phyloP scores from a whole-genome alignment of 2,888 invertebrate species.

The Heliconius ethilla region DNA sequence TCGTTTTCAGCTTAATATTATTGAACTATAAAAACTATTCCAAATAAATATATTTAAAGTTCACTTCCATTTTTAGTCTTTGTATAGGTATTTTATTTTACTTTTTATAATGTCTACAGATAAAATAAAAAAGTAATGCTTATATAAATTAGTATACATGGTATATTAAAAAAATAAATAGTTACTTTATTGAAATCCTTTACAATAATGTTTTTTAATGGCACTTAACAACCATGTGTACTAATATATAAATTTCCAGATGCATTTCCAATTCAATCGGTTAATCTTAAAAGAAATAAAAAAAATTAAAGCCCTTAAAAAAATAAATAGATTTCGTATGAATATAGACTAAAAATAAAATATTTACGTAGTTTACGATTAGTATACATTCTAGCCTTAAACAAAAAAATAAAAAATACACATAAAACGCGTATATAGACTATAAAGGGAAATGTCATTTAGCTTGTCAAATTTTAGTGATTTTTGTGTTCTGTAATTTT shows the following conservation, averaged over 20 bases:
- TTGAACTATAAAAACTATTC: conserved; percentile 1
- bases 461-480: background rate
- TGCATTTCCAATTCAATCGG: background rate
- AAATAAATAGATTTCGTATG: background rate
- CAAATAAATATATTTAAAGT: background rate
- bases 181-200: background rate
- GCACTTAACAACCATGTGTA: conserved; percentile 2
- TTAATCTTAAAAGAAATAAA: conserved; percentile 10
- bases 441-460: background rate
- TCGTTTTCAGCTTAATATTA: background rate
- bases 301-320: no score
- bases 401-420: background rate
- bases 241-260: background rate
- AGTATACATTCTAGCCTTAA: background rate
- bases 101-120: background rate
- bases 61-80: background rate
- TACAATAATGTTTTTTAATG: background rate
- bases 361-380: background rate
- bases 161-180: background rate
- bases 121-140: background rate
- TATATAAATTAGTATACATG: background rate
- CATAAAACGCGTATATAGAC: background rate
- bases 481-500: background rate
- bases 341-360: background rate
- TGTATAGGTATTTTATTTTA: background rate